These are phyloP conservation scores for Gadus chalcogrammus DNA, from an alignment of 2,113 vertebrate genomes.

Conservation along the genomic window DNA sequence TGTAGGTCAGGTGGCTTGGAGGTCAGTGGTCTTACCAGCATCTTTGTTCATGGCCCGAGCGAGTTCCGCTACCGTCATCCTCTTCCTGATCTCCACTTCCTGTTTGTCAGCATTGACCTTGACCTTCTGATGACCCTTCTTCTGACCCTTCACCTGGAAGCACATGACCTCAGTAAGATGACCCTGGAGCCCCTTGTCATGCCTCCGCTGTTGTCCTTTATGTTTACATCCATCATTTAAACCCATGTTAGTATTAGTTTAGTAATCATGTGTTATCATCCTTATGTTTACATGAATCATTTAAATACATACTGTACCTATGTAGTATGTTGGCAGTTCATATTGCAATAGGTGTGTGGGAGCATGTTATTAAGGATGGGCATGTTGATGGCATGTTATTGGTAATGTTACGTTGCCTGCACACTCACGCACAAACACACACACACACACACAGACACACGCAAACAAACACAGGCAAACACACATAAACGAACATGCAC, in stretches of 20 bases:
- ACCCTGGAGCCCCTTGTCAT: background rate
- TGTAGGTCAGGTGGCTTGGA: background rate
- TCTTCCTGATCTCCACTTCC: constrained; percentile 78
- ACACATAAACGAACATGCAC: background rate
- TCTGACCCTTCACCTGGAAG: constrained; percentile 59
- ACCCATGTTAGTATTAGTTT: too few relatives aligned
- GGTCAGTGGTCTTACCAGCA: constrained; percentile 65
- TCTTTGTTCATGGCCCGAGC: constrained; percentile 82
- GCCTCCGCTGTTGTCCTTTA: too few relatives aligned
- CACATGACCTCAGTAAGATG: constrained; percentile 2
- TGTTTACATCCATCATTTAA: too few relatives aligned
- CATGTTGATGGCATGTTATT: too few relatives aligned
- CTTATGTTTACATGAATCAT: too few relatives aligned
- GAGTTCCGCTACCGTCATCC: constrained; percentile 78
- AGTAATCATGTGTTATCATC: too few relatives aligned
- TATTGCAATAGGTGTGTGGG: too few relatives aligned
- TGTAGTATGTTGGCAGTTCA: too few relatives aligned
- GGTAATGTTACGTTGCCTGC: too few relatives aligned
- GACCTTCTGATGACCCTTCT: constrained; percentile 38
- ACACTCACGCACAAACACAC: background rate
- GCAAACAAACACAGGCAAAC: background rate
- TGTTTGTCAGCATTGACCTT: constrained; percentile 68
- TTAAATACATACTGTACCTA: too few relatives aligned
- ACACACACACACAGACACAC: background rate
- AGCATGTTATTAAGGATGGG: too few relatives aligned